Evolutionary conservation across 1,140 invertebrate genomes (phyloP).

Genomic region (Lasioglossum albipes): DNA sequence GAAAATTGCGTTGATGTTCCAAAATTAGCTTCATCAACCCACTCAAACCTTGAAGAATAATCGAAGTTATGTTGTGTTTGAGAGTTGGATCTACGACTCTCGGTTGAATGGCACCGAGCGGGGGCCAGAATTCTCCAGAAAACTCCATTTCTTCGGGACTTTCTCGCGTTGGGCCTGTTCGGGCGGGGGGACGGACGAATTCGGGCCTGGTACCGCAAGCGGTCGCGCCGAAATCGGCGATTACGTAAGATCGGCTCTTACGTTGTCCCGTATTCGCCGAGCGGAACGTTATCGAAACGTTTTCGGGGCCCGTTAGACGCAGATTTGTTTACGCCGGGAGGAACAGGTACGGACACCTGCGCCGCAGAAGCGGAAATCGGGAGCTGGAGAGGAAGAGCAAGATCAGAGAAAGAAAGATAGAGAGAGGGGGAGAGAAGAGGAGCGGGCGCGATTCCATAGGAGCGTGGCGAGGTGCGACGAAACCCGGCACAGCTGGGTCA

Average conservation of each 20-base stretch:
- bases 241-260: constrained; percentile 66
- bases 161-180: constrained; percentile 1
- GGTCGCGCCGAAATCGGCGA: constrained; percentile 21
- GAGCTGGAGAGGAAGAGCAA: too few species aligned
- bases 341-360: constrained; percentile 28
- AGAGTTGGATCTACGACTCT: not conserved
- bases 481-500: constrained; percentile 68
- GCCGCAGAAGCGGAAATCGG: too few species aligned
- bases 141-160: constrained; percentile 13
- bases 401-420: too few species aligned
- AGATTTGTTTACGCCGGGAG: constrained; percentile 70
- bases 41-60: too few species aligned
- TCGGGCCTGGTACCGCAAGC: not conserved
- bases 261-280: constrained; percentile 60
- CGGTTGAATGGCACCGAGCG: not conserved
- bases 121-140: not conserved
- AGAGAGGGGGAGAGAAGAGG: too few species aligned
- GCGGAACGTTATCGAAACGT: not conserved
- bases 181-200: not conserved
- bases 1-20: too few species aligned
- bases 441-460: constrained; percentile 19
- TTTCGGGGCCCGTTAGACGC: constrained; percentile 70
- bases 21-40: too few species aligned
- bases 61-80: too few species aligned
- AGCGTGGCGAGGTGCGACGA: constrained; percentile 45